Evolutionary conservation across 2,888 invertebrate species (phyloP), one percentile per base, ranked within the genome.

Genomic region (Andrena trimmerana): DNA sequence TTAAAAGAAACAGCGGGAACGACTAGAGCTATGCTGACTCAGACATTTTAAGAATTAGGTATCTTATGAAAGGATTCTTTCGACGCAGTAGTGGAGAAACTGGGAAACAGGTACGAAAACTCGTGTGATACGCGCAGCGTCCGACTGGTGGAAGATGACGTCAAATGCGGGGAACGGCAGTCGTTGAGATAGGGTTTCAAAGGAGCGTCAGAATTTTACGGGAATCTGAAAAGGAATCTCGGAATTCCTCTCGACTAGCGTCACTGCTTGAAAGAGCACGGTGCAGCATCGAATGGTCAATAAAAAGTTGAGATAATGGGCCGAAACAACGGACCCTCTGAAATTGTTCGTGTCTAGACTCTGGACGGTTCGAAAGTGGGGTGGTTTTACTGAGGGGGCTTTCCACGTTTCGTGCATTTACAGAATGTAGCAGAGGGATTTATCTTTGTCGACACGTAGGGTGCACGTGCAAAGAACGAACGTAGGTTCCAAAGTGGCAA

Each of bases 221-320:
- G 29, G 73, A 31, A 50, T 54, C 8, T 20, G n/a, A 36, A 57
- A 73, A 42, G 65, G 54, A 10, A 54, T 66, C 73, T 50, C n/a
- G 66, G 66, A 78, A 78, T 42, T 13, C 33, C 24, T 72, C 20
- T 13, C 3, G 20, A 13, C 3, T 42, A 13, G 13, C 60, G 69
- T 52, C 60, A 57, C 42, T 4, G 62, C 36, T 57, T 27, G 3
- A 8, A 33, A 50, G 10, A 36, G 20, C 16, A 6, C 10, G 52
- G 31, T 48, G 27, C 31, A 50, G 20, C 50, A 24, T 10, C 48
- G 50, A 29, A 52, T 10, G 29, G 33, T 7, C 33, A 10, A 29
- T 8, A 60, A 52, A 66, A 66, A 59, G 50, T 65, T 7, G 57
- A 66, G 66, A 73, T 75, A 68, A 68, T 52, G 75, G 27, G 36